Base-by-base conservation (phyloP, 2,113 vertebrate genomes). In the Syngnathus floridae region DNA sequence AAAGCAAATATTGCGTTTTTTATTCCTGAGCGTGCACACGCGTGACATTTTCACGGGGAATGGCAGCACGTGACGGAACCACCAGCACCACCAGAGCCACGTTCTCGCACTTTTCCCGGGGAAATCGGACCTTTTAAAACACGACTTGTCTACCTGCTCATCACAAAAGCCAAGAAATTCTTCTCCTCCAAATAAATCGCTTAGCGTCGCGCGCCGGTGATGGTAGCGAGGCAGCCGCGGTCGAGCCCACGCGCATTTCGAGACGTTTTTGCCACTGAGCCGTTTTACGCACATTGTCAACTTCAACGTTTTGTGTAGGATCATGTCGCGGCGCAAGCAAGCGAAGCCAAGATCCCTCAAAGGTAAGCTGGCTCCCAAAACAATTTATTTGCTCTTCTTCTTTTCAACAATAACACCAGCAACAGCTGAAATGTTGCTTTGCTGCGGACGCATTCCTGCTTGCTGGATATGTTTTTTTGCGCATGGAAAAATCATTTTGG, bases 271-370 rank as follows among this genome's bases (percentile, higher is more conserved):
- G 81, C 73, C 75, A 68, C 78, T 72, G 21, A 41, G 59, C 75
- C 75, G 81, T 82, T 65, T 84, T 72, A 65, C 77, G 62, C 85
- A 81, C 66, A 82, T 88, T 81, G 74, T 84, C 84, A 94, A 95
- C 94, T 95, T 94, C 93, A 93, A 93, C 93, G 90, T 93, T 93
- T 94, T 93, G 92, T 94, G 84, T 96, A 96, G 93, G 95, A 98
- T 56, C 54, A 56, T 98, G 95, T 98, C 95, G 95, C 95, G 95
- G 92, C 95, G 95, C 93, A 98, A 98, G 94, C 95, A 98, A 95
- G 95, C 95, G 87, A 98, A 98, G 87, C 95, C 95, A 93, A 94
- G 95, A 96, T 95, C 95, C 76, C 91, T 98, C 89, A 95, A 94
- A 98, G 94, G 95, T 98, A 97, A 98, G 95, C 46, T 84, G 75